phyloP scores from a whole-genome alignment of 2,797 vertebrate genomes.

The Liparis tanakae region DNA sequence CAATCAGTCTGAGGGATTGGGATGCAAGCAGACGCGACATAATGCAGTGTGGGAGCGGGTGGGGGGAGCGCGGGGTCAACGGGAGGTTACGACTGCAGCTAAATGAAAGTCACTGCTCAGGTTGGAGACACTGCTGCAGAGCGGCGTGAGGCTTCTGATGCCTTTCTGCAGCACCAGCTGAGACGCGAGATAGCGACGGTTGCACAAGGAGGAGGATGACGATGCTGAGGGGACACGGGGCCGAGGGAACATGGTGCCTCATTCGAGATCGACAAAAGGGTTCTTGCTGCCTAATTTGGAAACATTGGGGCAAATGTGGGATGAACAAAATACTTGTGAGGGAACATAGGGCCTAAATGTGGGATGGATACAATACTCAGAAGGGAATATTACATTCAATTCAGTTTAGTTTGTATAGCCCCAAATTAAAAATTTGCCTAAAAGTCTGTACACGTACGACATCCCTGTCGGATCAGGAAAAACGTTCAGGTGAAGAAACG shows the following conservation, averaged over 20 bases:
- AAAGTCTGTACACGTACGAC: too few species aligned
- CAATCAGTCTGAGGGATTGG: slow-evolving; percentile 45
- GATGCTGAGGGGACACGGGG: not conserved
- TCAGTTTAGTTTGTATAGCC: too few species aligned
- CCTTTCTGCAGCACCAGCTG: slow-evolving; percentile 29
- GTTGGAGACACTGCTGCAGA: slow-evolving; percentile 21
- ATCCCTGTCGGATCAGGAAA: too few species aligned
- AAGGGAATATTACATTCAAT: not conserved
- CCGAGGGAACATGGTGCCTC: not conserved
- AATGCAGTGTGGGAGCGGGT: slow-evolving; percentile 25
- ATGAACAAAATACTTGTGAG: not conserved
- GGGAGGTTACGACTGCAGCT: slow-evolving; percentile 54
- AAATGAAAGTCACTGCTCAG: slow-evolving; percentile 35
- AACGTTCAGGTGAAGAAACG: too few species aligned
- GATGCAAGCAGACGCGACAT: slow-evolving; percentile 40
- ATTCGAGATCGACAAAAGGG: not conserved
- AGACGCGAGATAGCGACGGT: slow-evolving; percentile 14
- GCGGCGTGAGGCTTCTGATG: slow-evolving; percentile 29
- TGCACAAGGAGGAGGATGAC: not conserved
- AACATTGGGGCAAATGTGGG: not conserved
- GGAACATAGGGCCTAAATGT: not conserved
- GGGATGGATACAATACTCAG: not conserved
- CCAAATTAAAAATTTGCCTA: too few species aligned
- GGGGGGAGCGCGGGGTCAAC: slow-evolving; percentile 47
- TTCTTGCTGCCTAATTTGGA: too few species aligned